Percentiles rank a stretch among this genome's conserved stretches.
phyloP scores from a whole-genome alignment of 2,113 vertebrate genomes.

The Neotoma lepida region DNA sequence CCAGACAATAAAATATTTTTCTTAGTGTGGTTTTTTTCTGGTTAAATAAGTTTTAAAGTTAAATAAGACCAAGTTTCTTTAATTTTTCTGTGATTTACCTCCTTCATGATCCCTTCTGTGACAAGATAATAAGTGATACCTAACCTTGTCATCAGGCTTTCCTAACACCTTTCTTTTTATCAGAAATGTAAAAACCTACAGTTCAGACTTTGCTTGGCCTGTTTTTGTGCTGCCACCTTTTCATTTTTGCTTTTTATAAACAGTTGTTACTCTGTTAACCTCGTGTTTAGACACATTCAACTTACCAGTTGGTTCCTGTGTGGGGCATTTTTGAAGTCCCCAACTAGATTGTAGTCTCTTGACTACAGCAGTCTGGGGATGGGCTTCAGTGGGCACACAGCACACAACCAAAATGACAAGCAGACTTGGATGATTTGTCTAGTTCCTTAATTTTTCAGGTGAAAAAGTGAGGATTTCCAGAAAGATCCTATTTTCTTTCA shows the following conservation, averaged over 20 bases:
- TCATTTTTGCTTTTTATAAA: neutral
- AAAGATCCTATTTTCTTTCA: neutral
- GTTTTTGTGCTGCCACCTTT: neutral
- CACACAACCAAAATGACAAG: neutral
- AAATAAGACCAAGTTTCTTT: neutral
- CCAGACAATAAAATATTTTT: neutral
- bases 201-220: neutral
- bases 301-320: neutral
- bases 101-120: neutral
- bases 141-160: neutral
- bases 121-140: neutral
- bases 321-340: neutral
- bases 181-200: neutral
- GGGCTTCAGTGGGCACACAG: neutral
- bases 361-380: neutral
- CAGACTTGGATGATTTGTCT: neutral
- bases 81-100: neutral
- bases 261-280: neutral
- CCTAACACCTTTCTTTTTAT: neutral
- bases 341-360: neutral
- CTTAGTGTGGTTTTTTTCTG: neutral
- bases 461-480: neutral
- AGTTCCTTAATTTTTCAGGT: neutral
- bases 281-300: neutral
- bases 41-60: conserved; percentile 34